These are phyloP conservation scores for Ibidorhyncha struthersii DNA, from an alignment of 2,113 vertebrate genomes.

Conservation along the genomic window DNA sequence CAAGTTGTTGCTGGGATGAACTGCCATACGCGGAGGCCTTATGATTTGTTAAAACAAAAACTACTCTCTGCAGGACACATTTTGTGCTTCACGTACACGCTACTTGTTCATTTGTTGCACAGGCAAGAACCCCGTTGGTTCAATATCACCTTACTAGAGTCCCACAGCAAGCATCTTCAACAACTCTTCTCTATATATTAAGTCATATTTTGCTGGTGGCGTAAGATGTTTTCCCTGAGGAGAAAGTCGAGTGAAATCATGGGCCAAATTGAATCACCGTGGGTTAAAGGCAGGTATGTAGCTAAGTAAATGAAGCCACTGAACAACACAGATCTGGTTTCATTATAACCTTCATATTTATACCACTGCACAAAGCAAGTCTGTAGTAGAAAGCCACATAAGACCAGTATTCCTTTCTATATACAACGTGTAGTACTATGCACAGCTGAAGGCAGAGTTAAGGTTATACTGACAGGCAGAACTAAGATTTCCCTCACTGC, in stretches of 20 bases:
- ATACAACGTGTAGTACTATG: background rate
- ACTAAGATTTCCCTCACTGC: background rate
- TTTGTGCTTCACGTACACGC: background rate
- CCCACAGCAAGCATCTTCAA: background rate
- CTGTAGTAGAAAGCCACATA: background rate
- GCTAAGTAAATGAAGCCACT: background rate
- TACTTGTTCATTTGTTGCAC: background rate
- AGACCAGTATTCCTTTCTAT: background rate
- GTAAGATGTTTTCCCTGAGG: background rate
- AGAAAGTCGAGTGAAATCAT: background rate
- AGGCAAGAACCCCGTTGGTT: background rate
- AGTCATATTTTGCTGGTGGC: background rate
- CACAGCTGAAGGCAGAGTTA: background rate
- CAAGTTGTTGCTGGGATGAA: background rate
- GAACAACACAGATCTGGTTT: background rate
- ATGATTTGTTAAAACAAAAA: background rate
- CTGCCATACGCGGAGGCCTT: background rate
- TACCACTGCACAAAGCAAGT: background rate
- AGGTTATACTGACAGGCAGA: background rate
- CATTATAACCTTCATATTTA: background rate
- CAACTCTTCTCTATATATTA: background rate
- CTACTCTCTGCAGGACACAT: background rate
- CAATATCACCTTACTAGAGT: background rate
- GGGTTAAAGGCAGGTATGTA: background rate
- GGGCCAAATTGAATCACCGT: background rate